phyloP scores from a whole-genome alignment of 2,797 vertebrate genomes.

The Myotis planiceps region DNA sequence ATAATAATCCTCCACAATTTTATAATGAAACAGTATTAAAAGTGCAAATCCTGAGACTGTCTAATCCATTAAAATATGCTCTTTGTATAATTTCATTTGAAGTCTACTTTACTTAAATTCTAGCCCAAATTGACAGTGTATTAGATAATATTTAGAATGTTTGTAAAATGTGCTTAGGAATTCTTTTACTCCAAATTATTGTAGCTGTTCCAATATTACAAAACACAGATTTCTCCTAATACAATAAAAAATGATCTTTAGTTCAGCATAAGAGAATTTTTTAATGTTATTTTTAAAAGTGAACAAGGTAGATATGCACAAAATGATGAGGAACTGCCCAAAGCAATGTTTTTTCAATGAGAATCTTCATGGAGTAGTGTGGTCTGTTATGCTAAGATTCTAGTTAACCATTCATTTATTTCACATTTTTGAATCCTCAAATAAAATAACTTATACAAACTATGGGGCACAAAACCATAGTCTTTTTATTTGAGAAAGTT shows the following conservation, averaged over 20 bases:
- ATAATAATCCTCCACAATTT: not conserved
- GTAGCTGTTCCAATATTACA: slow-evolving; percentile 55
- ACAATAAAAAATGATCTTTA: slow-evolving; percentile 47
- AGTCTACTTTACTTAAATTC: slow-evolving; percentile 73
- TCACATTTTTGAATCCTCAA: slow-evolving; percentile 36
- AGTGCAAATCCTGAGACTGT: not conserved
- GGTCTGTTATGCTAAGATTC: slow-evolving; percentile 57
- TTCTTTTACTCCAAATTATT: slow-evolving; percentile 54
- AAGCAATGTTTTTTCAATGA: slow-evolving; percentile 80
- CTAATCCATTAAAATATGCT: slow-evolving; percentile 57
- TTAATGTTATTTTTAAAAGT: slow-evolving; percentile 59
- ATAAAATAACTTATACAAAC: not conserved
- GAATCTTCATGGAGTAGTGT: slow-evolving; percentile 34
- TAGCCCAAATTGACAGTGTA: not conserved
- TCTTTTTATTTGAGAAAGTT: not conserved
- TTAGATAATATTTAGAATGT: slow-evolving; percentile 15
- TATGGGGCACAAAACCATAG: not conserved
- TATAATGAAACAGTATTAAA: slow-evolving; percentile 32
- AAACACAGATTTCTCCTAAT: slow-evolving; percentile 65
- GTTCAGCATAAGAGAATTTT: slow-evolving; percentile 53
- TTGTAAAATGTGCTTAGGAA: slow-evolving; percentile 11
- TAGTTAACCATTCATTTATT: slow-evolving; percentile 44
- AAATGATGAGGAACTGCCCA: slow-evolving; percentile 47
- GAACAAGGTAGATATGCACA: slow-evolving; percentile 47
- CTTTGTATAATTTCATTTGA: slow-evolving; percentile 35